Conservation (phyloP, 2,113 vertebrate species). For the Epinephelus fuscoguttatus region DNA sequence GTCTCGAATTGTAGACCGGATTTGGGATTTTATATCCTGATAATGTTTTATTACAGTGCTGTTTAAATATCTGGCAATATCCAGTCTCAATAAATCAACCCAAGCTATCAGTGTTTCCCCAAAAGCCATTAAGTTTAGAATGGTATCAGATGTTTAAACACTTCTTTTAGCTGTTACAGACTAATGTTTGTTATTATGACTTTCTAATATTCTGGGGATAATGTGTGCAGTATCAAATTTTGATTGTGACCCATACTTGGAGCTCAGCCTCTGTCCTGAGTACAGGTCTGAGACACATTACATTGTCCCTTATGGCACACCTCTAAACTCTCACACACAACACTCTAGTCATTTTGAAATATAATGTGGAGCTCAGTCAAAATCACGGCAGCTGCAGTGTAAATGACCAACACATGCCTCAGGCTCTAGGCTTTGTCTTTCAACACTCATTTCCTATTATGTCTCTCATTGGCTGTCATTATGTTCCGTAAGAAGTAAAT, state of each 20-base stretch:
- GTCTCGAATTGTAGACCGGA: neutral
- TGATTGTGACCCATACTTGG: neutral
- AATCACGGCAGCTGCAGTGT: slow-evolving; percentile 6
- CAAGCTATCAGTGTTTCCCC: neutral
- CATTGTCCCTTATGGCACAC: neutral
- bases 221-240: neutral
- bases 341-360: neutral
- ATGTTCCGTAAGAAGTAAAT: slow-evolving; percentile 36
- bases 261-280: neutral
- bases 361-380: slow-evolving; percentile 1
- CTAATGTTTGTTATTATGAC: neutral
- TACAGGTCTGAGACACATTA: neutral
- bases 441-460: slow-evolving; percentile 13
- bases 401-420: slow-evolving; percentile 19
- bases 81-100: neutral
- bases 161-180: neutral
- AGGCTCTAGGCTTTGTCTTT: slow-evolving; percentile 29
- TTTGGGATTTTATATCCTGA: neutral
- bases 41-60: neutral
- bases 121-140: neutral
- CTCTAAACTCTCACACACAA: neutral
- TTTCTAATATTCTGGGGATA: neutral
- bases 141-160: neutral
- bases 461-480: slow-evolving; percentile 18
- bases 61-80: neutral